Percentiles rank a stretch among this genome's conserved stretches.
These are phyloP conservation scores for Notechis scutatus DNA, from an alignment of 2,113 vertebrate species.

Conservation along the genomic window DNA sequence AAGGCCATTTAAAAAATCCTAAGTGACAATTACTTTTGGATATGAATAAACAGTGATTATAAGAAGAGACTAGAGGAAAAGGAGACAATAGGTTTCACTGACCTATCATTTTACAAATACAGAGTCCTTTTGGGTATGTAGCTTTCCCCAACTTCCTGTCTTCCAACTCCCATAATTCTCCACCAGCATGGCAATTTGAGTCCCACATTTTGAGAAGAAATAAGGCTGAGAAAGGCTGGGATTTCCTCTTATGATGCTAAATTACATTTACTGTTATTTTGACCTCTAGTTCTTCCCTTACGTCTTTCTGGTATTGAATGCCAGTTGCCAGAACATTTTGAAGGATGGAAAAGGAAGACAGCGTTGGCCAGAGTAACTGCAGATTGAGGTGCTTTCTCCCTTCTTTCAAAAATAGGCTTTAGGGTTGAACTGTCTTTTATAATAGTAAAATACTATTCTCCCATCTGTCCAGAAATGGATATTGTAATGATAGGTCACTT, in stretches of 20 bases:
- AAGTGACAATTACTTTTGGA: background rate
- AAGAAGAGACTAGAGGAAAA: background rate
- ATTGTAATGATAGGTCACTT: background rate
- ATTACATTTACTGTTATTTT: slow-evolving; percentile 1
- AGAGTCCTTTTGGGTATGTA: background rate
- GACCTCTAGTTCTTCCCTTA: background rate
- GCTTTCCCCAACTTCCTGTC: background rate
- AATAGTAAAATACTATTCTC: slow-evolving; percentile 9
- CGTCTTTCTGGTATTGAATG: fast-evolving
- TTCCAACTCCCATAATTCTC: background rate
- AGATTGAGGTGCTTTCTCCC: background rate
- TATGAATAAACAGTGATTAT: background rate
- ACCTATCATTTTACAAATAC: background rate
- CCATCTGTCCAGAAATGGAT: background rate
- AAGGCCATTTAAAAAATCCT: background rate
- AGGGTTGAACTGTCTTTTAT: background rate
- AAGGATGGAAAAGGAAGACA: background rate
- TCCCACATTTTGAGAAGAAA: background rate
- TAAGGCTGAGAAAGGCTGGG: background rate
- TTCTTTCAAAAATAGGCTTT: background rate
- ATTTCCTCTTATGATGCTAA: background rate
- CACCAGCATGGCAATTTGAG: background rate
- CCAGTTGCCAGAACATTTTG: background rate
- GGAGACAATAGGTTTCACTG: background rate
- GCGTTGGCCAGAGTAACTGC: background rate